Evolutionary conservation across 2,113 vertebrate genomes (phyloP).

Genomic region (Aegotheles bennettii): DNA sequence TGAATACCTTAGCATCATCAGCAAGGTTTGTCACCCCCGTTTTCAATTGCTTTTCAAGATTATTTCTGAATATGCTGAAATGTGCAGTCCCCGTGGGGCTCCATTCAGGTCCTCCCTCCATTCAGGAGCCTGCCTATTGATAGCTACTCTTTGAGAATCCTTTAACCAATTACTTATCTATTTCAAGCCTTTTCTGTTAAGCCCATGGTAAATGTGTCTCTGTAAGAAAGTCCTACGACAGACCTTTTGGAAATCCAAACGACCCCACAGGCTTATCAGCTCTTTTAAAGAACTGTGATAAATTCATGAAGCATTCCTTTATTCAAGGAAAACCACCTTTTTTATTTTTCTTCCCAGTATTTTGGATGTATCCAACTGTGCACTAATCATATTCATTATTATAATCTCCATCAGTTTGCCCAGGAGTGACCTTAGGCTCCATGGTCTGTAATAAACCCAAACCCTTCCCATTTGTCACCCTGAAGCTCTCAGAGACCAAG

Average conservation of each 20-base stretch:
- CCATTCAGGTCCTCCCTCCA: neutral
- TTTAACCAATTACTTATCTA: neutral
- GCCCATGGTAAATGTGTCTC: neutral
- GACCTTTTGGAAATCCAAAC: neutral
- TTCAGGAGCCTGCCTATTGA: neutral
- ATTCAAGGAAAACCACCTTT: neutral
- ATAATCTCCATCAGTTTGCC: neutral
- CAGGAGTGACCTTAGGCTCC: neutral
- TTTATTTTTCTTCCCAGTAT: neutral
- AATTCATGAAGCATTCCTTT: neutral
- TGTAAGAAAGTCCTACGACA: neutral
- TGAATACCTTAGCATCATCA: neutral
- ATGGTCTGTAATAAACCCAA: neutral
- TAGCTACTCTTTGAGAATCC: neutral
- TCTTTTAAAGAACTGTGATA: neutral
- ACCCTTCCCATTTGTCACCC: neutral
- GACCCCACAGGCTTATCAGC: accelerated
- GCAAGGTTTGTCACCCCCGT: neutral
- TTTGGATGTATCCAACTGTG: neutral
- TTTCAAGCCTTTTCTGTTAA: neutral
- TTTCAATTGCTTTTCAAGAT: neutral
- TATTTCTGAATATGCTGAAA: neutral
- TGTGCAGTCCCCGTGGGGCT: neutral
- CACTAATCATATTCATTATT: neutral
- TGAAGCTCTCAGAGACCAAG: neutral